Conservation (phyloP, 53 echinoderm and acorn worm species). For the Paracentrotus lividus region DNA sequence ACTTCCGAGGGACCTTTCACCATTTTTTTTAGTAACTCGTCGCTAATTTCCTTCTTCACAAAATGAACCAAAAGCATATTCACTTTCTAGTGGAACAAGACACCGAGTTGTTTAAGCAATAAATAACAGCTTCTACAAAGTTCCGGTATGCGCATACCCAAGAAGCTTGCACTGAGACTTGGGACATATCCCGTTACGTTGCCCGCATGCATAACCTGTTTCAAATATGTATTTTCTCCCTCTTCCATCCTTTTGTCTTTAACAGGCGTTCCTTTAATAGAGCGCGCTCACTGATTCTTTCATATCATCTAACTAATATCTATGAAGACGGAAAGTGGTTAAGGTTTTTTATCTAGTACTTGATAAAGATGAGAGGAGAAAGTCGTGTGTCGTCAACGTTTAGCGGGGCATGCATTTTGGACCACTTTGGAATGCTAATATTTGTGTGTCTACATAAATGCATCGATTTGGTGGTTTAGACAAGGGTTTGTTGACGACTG, state of each 20-base stretch:
- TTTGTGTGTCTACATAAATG: slow-evolving; percentile 64
- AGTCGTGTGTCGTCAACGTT: slow-evolving; percentile 27
- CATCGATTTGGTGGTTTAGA: slow-evolving; percentile 56
- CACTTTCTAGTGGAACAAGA: slow-evolving; percentile 49
- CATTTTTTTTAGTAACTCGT: neutral
- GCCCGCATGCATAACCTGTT: slow-evolving; percentile 61
- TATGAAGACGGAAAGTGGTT: slow-evolving; percentile 41
- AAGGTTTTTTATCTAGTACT: slow-evolving; percentile 12
- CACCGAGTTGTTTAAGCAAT: slow-evolving; percentile 67
- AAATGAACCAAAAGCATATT: neutral
- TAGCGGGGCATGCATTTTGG: slow-evolving; percentile 30
- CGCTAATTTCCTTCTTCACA: neutral
- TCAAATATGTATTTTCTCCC: slow-evolving; percentile 39
- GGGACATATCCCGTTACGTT: slow-evolving; percentile 42
- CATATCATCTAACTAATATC: slow-evolving; percentile 10
- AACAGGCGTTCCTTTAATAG: slow-evolving; percentile 46
- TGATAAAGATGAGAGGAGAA: slow-evolving; percentile 9
- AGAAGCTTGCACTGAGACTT: neutral
- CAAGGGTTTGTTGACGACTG: slow-evolving; percentile 21
- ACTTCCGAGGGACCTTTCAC: neutral
- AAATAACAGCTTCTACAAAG: slow-evolving; percentile 61
- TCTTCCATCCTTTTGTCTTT: slow-evolving; percentile 10
- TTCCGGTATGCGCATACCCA: slow-evolving; percentile 58
- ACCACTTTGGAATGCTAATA: slow-evolving; percentile 60
- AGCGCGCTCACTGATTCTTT: slow-evolving; percentile 24